Evolutionary conservation across 1,140 invertebrate species (phyloP), one percentile per base, ranked within the genome.

Genomic region (Neuroterus valhalla): DNA sequence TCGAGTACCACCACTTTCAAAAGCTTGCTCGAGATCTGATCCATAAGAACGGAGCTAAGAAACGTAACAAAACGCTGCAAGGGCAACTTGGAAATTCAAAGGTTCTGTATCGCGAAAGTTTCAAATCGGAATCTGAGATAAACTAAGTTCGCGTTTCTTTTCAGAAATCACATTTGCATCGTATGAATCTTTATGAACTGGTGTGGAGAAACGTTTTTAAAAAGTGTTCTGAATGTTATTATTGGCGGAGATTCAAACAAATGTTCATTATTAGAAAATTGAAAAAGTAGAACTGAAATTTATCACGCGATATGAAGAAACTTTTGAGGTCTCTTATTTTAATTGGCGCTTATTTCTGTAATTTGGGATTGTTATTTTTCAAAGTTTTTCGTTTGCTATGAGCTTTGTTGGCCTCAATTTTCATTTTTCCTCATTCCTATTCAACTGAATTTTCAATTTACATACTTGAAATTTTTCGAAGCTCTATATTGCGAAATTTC

Each of bases 121-220:
- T 55, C 52, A 55, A 55, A 55, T 55, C 21, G 21, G 21, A 55
- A 55, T 55, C 21, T 31, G 4, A 62, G 15, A 62, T 62, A 31
- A 38, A 23, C 4, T 1, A 38, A 62, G 26, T 62, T 62, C 31
- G 31, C 55, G 26, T 38, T 62, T 38, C 55, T 38, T 62, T 15
- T 26, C 6, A 31, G 23, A 62, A 62, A 62, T 62, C 14, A n/a
- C 55, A 62, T 62, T 62, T 62, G 26, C 55, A 62, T 62, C 55
- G 55, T 62, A 62, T 62, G 26, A 62, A 62, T 62, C 55, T 62
- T 62, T 26, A 76, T 70, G 31, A 70, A 76, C 45, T 71, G n/a
- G 42, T 17, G 14, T 44, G 17, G 43, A 23, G 31, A 31, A 6
- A 21, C n/a, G 17, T 8, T 48, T n/a, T 48, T 48, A 0, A 55